Percentiles rank a stretch among this genome's conserved stretches.
Evolutionary conservation across 1,140 invertebrate genomes (phyloP).

Genomic region (Phymastichus coffea): DNA sequence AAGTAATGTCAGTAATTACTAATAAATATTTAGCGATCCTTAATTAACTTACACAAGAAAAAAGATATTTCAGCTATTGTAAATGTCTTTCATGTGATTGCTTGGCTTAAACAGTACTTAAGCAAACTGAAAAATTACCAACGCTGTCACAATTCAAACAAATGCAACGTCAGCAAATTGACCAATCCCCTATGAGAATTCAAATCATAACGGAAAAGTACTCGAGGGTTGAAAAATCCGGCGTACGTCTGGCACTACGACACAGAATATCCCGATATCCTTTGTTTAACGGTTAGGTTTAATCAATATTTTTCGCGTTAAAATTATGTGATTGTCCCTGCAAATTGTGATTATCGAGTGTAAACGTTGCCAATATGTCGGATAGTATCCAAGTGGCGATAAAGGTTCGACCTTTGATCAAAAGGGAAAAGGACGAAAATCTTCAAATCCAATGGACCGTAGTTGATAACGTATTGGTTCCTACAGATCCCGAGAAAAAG

Average conservation of each 20-base stretch:
- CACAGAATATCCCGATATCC: constrained; percentile 5
- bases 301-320: neutral
- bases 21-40: too few relatives aligned
- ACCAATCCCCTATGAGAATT: constrained; percentile 16
- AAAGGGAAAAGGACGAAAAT: constrained; percentile 64
- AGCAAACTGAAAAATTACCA: neutral
- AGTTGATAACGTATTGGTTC: constrained; percentile 60
- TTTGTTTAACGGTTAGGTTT: constrained; percentile 9
- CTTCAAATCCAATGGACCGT: constrained; percentile 64
- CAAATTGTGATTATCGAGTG: neutral
- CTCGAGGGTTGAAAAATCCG: constrained; percentile 13
- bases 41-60: too few relatives aligned
- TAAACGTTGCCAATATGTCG: too few relatives aligned
- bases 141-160: neutral
- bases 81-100: too few relatives aligned
- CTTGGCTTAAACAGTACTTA: neutral
- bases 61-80: too few relatives aligned
- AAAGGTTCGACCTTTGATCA: constrained; percentile 70
- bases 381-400: constrained; percentile 75
- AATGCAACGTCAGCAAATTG: neutral
- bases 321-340: constrained; percentile 10
- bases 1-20: too few relatives aligned
- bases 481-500: constrained; percentile 55
- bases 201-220: constrained; percentile 20
- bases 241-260: neutral